Base-by-base conservation (phyloP, 2,888 invertebrate species). In the Drosophila lutescens region DNA sequence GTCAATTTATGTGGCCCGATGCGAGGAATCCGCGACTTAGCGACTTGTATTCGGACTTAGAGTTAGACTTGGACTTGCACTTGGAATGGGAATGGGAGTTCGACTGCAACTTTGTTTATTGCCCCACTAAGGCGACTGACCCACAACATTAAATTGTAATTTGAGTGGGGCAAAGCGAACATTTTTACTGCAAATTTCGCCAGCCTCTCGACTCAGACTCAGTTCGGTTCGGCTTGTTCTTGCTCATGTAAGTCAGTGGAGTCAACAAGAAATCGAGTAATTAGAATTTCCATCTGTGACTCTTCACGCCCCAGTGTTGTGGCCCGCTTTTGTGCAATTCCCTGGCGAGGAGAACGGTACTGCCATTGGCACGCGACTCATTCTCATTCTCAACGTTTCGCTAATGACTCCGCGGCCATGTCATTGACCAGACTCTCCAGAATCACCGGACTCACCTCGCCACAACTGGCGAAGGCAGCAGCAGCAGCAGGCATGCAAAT, bases 71-170 rank as follows among this genome's bases (percentile, higher is more conserved):
- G 34, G 12, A 12, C 12, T 57, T n/a, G 41, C 32, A 46, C n/a
- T 57, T 9, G 59, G 6, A 47, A 67, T 82, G 61, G 67, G 61
- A 74, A 69, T 70, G 32, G 44, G 47, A 54, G 53, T 63, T 61
- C 67, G 68, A 76, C 78, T 80, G 80, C 40, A 66, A 66, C 63
- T 84, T 77, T 79, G 82, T 87, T 83, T 83, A 83, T 83, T 87
- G 83, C 82, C 88, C 83, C 83, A 83, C 83, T 87, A 87, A 82
- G 74, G 83, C 83, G 76, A 62, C 83, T 84, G 83, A 84, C 83
- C 83, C 86, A 88, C 83, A 84, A 86, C 88, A 78, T 84, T 84
- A 88, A 84, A 84, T 84, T 88, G 84, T 84, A 86, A 88, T 84
- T 83, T 88, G 88, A 84, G 88, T 85, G 88, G 88, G 80, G 84